Evolutionary conservation across 1,140 invertebrate genomes (phyloP), one percentile per base, ranked within the genome.

Genomic region (Tetramorium parvispinum): DNA sequence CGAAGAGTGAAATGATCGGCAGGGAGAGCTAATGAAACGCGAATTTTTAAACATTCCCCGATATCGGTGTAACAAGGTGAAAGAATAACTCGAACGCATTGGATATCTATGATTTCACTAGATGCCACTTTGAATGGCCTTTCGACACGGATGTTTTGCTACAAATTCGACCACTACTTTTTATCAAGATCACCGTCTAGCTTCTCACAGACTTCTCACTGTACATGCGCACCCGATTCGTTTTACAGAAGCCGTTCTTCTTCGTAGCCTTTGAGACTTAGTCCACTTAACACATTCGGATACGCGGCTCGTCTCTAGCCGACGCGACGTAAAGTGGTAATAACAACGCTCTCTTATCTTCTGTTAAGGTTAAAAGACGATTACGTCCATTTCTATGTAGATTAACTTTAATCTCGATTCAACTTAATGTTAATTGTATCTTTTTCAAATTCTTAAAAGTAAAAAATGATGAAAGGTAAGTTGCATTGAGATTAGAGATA

Each of bases 251-350:
- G 70, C 46, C 10, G 27, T 61, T 66, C 32, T 27, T 59, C 37
- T 27, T 43, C 37, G 43, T 49, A 24, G 11, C 18, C 73, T 21
- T 55, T 8, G 53, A 81, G 16, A 37, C 79, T 57, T 68, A 70
- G 40, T 46, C 53, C 68, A 83, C 68, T 83, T 83, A 75, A 73
- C 79, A 83, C 79, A 73, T 83, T 73, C 53, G 79, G 68, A 37
- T 71, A 43, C 46, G 53, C 77, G 77, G 46, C 51, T 82, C 49
- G 24, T 24, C 53, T 73, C 68, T 59, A 73, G 40, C 18, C 79
- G 49, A 75, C 68, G 40, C 66, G 43, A 46, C 24, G 79, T 49
- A 13, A 73, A 75, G 68, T 59, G 40, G 24, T 37, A 37, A 53
- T 83, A 73, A 83, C 27, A 18, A 43, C n/a, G 21, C 27, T 27